phyloP scores from a whole-genome alignment of 1,140 invertebrate species.

The Coenobita brevimanus region DNA sequence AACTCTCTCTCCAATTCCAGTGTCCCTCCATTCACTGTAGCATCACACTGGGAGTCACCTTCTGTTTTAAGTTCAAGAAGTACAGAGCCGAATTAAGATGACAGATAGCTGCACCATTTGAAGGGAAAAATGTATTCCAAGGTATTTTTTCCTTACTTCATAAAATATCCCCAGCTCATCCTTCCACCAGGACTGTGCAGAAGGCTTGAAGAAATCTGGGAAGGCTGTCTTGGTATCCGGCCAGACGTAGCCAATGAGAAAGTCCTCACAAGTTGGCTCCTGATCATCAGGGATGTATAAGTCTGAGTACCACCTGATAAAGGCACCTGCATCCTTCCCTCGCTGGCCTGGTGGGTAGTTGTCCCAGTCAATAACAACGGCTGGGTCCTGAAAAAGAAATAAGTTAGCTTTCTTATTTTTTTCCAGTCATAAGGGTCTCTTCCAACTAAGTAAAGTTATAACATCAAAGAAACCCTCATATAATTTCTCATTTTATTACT shows the following conservation, averaged over 20 bases:
- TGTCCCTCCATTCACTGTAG: no score
- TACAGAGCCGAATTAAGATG: no score
- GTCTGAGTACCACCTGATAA: slow-evolving; percentile 64
- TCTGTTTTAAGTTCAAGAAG: no score
- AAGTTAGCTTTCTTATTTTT: no score
- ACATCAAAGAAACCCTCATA: no score
- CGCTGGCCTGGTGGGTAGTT: background rate
- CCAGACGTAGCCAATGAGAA: slow-evolving; percentile 69
- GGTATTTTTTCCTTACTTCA: slow-evolving; percentile 56
- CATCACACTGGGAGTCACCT: no score
- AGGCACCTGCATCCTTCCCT: slow-evolving; percentile 61
- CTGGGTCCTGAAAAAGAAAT: slow-evolving; percentile 57
- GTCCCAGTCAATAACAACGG: slow-evolving; percentile 38
- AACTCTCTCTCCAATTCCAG: no score
- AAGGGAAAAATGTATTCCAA: no score
- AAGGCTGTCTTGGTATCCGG: slow-evolving; percentile 67
- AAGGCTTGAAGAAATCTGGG: slow-evolving; percentile 67
- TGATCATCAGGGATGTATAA: slow-evolving; percentile 64
- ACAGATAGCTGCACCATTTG: no score
- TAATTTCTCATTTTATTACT: no score
- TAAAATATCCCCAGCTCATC: slow-evolving; percentile 62
- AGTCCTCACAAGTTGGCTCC: slow-evolving; percentile 47
- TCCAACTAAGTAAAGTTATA: no score
- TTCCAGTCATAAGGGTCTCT: no score
- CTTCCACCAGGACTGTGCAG: slow-evolving; percentile 68